Evolutionary conservation across 2,797 vertebrate species (phyloP), one percentile per base, ranked within the genome.

Genomic region (Cirrhinus molitorella): DNA sequence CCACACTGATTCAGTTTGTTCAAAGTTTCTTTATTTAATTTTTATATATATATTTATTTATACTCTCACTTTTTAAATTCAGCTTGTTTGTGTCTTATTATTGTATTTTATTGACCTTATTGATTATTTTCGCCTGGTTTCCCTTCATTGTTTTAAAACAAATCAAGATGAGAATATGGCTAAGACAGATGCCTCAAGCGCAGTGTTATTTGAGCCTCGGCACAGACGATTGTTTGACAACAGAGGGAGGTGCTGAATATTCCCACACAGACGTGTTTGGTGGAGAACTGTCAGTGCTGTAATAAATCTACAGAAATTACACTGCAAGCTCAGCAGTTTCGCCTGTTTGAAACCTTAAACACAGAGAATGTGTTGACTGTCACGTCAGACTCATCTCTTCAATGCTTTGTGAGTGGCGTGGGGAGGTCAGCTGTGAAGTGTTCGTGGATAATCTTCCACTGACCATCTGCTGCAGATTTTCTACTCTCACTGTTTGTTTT

Each of bases 381-480:
- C 31, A 40, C 37, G 49, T 65, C 51, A 49, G 43, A 17, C 31
- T 40, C n/a, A 31, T 57, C 51, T 73, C 19, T 12, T 16, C 8
- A 8, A 31, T 34, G 17, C 17, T 31, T 25, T 66, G 63, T 3
- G 43, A 72, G 79, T 40, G 77, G 80, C 83, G 86, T 71, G 86
- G 72, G 84, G 73, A 80, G 79, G 86, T 83, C 81, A 77, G 37
- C 74, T 78, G 81, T 40, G 40, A 78, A 59, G 53, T 43, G 88
- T 89, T 89, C 85, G 85, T 88, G 80, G 91, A 92, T 94, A 89
- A 93, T 93, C 91, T 91, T 83, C 76, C 77, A 63, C 1, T 0
- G 47, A 87, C 89, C 92, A 93, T 94, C 91, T 94, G 92, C 87
- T 91, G 87, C 89, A 91, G 87, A 92, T 90, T 90, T 86, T 75